Base-by-base conservation (phyloP, 1,140 invertebrate species). In the Phymorhynchus buccinoides region DNA sequence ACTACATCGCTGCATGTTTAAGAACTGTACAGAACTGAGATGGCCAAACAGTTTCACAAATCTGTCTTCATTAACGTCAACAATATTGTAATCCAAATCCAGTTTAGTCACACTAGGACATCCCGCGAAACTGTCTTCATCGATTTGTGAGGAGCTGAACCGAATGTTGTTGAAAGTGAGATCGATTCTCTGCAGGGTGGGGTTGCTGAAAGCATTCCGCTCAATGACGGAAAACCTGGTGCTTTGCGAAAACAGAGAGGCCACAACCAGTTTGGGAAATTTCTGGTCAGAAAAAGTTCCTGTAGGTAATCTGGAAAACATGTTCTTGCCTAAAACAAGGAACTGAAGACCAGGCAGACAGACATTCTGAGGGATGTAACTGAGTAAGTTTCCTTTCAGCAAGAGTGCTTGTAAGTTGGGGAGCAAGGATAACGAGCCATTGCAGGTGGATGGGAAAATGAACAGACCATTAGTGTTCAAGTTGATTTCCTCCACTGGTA, bases 41-140 rank as follows among this genome's bases (percentile, higher is more conserved):
- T 66, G 14, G n/a, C 80, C 52, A 22, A 82, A 82, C 80, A 82
- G 52, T 48, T 41, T 48, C 1, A 37, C 30, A 32, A 66, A 82
- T 27, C 32, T 62, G 3, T 62, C 52, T 1, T 82, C 56, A 22
- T 68, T 37, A 1, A 82, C 35, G 22, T 39, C 56, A 18, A 62
- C 37, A n/a, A 7, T n/a, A 32, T 82, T 82, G 37, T 66, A 12
- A 3, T n/a, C 35, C 52, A 82, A 35, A 0, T 35, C 22, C 30
- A 82, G 30, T 18, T 37, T 66, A 18, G 16, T 22, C 12, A 82
- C 9, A 22, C 4, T 18, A 30, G 32, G 3, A 68, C 80, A 82
- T 0, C 80, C 80, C 0, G 32, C 32, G 22, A 82, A 41, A 37
- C 52, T 39, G 52, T 82, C 52, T 3, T 48, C 9, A 35, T 66